Evolutionary conservation across 2,797 vertebrate species (phyloP), one percentile per base, ranked within the genome.

Genomic region (Gymnoscopelus microlampas): DNA sequence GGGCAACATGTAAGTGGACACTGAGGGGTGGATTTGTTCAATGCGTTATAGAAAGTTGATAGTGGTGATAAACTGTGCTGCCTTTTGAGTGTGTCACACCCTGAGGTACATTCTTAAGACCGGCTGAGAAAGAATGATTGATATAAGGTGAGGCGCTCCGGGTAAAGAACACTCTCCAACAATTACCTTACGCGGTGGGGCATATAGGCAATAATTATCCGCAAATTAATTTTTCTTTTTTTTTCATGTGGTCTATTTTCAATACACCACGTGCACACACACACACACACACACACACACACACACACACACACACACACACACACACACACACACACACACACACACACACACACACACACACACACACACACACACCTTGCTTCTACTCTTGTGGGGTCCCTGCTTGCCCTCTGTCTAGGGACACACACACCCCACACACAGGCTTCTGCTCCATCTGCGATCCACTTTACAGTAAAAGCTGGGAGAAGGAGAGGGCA

Each of bases 371-470:
- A 44, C 26, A 29, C 26, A 29, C 2, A 44, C 39, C 7, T 9
- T 9, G 2, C 9, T 8, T 2, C 8, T 6, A 2, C 39, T 44
- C 39, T 8, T 44, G 39, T 44, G 39, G 9, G 39, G 39, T 44
- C 39, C 39, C 8, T 44, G 39, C 39, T 44, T 44, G 39, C 39
- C 39, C 39, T 44, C 5, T 2, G 39, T 44, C 39, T 44, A 44
- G 39, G 39, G 9, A 44, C 39, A 54, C 61, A 66, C 59, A 53
- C 62, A 71, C 78, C 61, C 69, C 65, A 69, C 54, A 55, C 19
- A 23, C 64, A 57, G 60, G 74, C 74, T 68, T 74, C 61, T 53
- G 74, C 79, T 78, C 65, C 80, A 88, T 90, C 85, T 90, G 85
- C 76, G 74, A 79, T 44, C 39, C 39, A 44, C 39, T 44, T 44